Evolutionary conservation across 2,888 invertebrate species (phyloP).

Genomic region (Leptopilina myrica): DNA sequence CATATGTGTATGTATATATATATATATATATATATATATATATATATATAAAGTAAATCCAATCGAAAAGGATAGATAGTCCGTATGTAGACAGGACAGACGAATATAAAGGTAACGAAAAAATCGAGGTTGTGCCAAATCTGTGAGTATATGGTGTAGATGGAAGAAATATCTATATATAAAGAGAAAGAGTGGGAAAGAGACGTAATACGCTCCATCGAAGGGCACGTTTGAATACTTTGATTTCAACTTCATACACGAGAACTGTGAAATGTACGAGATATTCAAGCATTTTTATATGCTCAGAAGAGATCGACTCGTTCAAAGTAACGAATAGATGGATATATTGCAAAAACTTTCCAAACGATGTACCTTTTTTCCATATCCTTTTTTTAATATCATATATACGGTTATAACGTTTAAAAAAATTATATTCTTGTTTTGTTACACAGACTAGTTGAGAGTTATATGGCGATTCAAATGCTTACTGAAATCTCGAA

Average conservation of each 20-base stretch:
- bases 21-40: not conserved
- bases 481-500: too few species aligned
- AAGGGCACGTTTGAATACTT: conserved; percentile 39
- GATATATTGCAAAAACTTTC: not conserved
- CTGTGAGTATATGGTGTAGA: conserved; percentile 30
- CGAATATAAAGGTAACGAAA: conserved; percentile 8
- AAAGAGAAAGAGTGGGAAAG: not conserved
- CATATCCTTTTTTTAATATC: not conserved
- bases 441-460: too few species aligned
- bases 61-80: conserved; percentile 39
- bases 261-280: conserved; percentile 12
- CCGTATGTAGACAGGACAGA: conserved; percentile 31
- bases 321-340: conserved; percentile 15
- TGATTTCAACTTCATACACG: conserved; percentile 32
- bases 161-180: conserved; percentile 17
- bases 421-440: too few species aligned
- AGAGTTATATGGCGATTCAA: too few species aligned
- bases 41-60: conserved; percentile 31
- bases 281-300: conserved; percentile 30
- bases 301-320: conserved; percentile 33
- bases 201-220: conserved; percentile 23
- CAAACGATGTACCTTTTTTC: conserved; percentile 14
- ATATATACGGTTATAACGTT: too few species aligned
- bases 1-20: too few species aligned
- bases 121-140: conserved; percentile 28